Conservation (phyloP, 2,888 invertebrate genomes). For the Automeris io region DNA sequence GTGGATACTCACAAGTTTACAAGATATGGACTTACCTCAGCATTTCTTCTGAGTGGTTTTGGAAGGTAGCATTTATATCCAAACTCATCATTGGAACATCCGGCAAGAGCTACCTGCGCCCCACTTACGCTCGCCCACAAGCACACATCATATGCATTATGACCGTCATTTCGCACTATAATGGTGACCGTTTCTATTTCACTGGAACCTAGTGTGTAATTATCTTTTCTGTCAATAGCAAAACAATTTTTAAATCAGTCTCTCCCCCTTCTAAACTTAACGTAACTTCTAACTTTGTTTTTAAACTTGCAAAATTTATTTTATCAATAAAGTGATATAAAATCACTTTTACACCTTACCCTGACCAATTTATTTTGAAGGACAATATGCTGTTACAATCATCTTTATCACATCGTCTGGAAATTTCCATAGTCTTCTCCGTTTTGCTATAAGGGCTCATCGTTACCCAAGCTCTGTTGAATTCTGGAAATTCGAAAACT, state of each 20-base stretch:
- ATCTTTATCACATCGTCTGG: slow-evolving; percentile 26
- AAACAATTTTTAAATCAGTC: too few relatives aligned
- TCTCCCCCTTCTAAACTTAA: too few relatives aligned
- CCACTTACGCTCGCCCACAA: slow-evolving; percentile 29
- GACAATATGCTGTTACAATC: slow-evolving; percentile 35
- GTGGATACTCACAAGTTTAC: too few relatives aligned
- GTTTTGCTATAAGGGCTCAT: slow-evolving; percentile 26
- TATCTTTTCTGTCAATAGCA: not conserved
- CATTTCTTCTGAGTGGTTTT: slow-evolving; percentile 22
- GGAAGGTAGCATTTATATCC: slow-evolving; percentile 29
- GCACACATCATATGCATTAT: slow-evolving; percentile 29
- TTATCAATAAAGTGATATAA: slow-evolving; percentile 6
- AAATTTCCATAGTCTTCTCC: slow-evolving; percentile 14
- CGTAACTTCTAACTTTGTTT: slow-evolving; percentile 12
- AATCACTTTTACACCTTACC: slow-evolving; percentile 5
- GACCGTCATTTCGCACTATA: slow-evolving; percentile 33
- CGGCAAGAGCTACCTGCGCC: slow-evolving; percentile 18
- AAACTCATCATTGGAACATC: slow-evolving; percentile 13
- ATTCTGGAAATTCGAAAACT: too few relatives aligned
- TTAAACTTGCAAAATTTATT: not conserved
- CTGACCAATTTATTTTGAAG: slow-evolving; percentile 28
- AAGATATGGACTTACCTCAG: slow-evolving; percentile 24
- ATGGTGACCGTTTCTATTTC: slow-evolving; percentile 23
- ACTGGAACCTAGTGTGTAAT: slow-evolving; percentile 31
- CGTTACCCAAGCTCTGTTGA: slow-evolving; percentile 28